These are phyloP conservation scores for Hycleus phaleratus DNA, from an alignment of 1,140 invertebrate genomes.

Conservation along the genomic window DNA sequence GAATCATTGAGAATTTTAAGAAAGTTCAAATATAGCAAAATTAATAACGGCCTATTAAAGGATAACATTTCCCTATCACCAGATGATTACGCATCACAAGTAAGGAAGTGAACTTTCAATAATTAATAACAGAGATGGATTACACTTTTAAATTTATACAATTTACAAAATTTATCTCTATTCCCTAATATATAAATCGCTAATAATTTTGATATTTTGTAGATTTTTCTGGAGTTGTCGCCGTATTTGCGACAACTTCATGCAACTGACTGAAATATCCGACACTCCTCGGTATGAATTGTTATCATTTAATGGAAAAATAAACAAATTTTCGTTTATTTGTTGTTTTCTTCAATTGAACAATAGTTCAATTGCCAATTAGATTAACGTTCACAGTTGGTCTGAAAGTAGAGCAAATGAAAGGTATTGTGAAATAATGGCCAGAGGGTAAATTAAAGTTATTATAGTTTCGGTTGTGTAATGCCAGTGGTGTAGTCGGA, in stretches of 20 bases:
- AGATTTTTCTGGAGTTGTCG: constrained; percentile 13
- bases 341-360: no score
- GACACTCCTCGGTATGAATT: no score
- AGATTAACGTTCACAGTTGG: not conserved
- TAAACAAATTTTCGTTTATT: no score
- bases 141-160: no score
- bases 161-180: not conserved
- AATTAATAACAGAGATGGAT: not conserved
- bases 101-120: not conserved
- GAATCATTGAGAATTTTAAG: constrained; percentile 6
- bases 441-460: not conserved
- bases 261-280: constrained; percentile 1
- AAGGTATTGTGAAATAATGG: constrained; percentile 11
- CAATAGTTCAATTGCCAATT: no score
- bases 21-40: constrained; percentile 4
- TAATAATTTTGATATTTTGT: constrained; percentile 3
- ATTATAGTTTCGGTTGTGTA: no score
- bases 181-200: not conserved
- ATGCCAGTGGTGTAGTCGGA: no score
- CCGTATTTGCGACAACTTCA: constrained; percentile 11
- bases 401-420: constrained; percentile 12
- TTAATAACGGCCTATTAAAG: not conserved
- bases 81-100: constrained; percentile 2
- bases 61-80: not conserved
- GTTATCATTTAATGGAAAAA: no score